phyloP scores from a whole-genome alignment of 2,888 invertebrate genomes.

The Mystacides longicornis region DNA sequence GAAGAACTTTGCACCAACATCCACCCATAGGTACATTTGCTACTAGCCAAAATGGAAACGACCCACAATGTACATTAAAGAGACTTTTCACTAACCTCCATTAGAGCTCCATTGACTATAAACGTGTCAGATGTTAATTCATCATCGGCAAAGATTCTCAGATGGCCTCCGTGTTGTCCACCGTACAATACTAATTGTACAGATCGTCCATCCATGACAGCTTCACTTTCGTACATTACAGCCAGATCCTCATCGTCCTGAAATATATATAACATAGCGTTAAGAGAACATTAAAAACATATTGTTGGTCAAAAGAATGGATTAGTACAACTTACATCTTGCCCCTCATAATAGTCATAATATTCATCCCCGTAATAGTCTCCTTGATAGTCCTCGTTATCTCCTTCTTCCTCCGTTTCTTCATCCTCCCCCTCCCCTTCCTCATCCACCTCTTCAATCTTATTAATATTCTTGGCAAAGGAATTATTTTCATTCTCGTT shows the following conservation, averaged over 20 bases:
- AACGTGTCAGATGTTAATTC: conserved; percentile 6
- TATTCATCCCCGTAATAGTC: neutral
- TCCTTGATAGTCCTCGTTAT: conserved; percentile 28
- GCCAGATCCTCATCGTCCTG: conserved; percentile 8
- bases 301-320: neutral
- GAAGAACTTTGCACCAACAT: too few species aligned
- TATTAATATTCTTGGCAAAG: conserved; percentile 26
- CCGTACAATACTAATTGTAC: conserved; percentile 8
- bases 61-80: neutral
- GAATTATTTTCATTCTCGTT: conserved; percentile 29
- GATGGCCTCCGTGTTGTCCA: conserved; percentile 6
- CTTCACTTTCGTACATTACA: conserved; percentile 10
- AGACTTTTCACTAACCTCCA: conserved; percentile 15
- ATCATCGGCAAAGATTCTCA: conserved; percentile 7
- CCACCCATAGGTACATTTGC: too few species aligned
- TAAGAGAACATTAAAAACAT: neutral
- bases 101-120: conserved; percentile 8
- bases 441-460: conserved; percentile 29
- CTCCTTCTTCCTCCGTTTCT: conserved; percentile 33
- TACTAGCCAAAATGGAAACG: too few species aligned
- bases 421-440: conserved; percentile 28
- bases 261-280: neutral
- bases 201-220: neutral
- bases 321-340: neutral
- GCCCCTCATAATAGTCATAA: neutral